Evolutionary conservation across 1,140 invertebrate species (phyloP), one percentile per base, ranked within the genome.

Genomic region (Macrobrachium rosenbergii): DNA sequence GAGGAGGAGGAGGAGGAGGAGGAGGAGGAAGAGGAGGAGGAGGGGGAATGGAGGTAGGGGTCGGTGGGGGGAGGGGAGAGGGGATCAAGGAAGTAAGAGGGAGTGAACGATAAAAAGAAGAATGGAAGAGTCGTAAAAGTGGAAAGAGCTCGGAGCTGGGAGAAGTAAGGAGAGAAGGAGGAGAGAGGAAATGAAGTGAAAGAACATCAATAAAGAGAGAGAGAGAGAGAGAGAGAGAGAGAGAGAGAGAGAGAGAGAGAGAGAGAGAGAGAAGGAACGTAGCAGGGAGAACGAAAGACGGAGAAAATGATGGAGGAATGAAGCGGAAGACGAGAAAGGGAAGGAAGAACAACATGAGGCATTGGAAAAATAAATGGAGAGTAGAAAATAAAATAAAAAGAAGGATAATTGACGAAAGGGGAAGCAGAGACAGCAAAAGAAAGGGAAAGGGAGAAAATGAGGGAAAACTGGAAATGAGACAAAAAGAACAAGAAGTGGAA

Each of bases 221-320:
- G 64, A 67, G 64, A 67, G 64, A 67, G 64, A 67, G 64, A 67
- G 64, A 67, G 64, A 67, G 64, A 67, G 64, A 67, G 64, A 67
- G 64, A 67, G 64, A 67, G 64, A 67, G 64, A 67, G 64, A 67
- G 64, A 67, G 64, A 67, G 64, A 67, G 64, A 67, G 64, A 67
- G 64, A n/a, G 63, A 64, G 63, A 64, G 63, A 64, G 63, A 64
- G 63, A 64, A 12, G 12, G 63, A 64, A 12, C 5, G 63, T 6
- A 12, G 12, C 6, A 64, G 5, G 21, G 63, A 64, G 63, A 64
- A 23, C 5, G 63, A 64, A 23, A 64, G 63, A 64, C 5, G 21
- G 5, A 64, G 14, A 64, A 23, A 64, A 3, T n/a, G 14, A 64
- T 19, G 12, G 63, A 64, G 14, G n/a, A 64, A 23, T 10, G 45